Evolutionary conservation across 2,113 vertebrate genomes (phyloP).

Genomic region (Sinocyclocheilus anophthalmus): DNA sequence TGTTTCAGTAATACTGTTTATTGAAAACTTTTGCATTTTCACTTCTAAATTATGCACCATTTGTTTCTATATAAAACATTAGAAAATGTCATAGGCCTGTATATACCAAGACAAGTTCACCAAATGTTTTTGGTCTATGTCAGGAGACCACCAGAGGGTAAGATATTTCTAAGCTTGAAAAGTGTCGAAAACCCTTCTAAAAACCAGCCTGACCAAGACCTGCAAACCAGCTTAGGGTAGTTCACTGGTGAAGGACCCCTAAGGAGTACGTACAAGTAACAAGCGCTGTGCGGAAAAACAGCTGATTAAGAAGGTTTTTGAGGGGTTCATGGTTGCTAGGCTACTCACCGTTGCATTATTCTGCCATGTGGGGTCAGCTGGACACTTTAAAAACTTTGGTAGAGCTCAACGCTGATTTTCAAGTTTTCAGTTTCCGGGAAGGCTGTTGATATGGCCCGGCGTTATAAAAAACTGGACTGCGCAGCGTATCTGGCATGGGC

Average conservation of each 20-base stretch:
- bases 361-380: slow-evolving; percentile 81
- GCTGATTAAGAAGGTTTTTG: too few relatives aligned
- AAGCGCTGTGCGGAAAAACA: background rate
- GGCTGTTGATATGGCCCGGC: slow-evolving; percentile 74
- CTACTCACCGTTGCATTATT: slow-evolving; percentile 78
- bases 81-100: too few relatives aligned
- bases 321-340: slow-evolving; percentile 63
- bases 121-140: too few relatives aligned
- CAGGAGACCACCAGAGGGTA: too few relatives aligned
- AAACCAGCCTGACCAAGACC: background rate
- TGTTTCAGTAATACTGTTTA: too few relatives aligned
- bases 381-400: slow-evolving; percentile 77
- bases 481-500: slow-evolving; percentile 73
- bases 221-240: background rate
- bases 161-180: too few relatives aligned
- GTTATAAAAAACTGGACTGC: slow-evolving; percentile 74
- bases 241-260: background rate
- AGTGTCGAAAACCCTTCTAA: background rate
- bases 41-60: too few relatives aligned
- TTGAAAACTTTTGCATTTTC: too few relatives aligned
- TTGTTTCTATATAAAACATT: too few relatives aligned
- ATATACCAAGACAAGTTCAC: too few relatives aligned
- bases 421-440: slow-evolving; percentile 70
- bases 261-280: background rate
- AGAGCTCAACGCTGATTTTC: slow-evolving; percentile 74